Evolutionary conservation across 2,888 invertebrate genomes (phyloP), one percentile per base, ranked within the genome.

Genomic region (Petrolisthes manimaculis): DNA sequence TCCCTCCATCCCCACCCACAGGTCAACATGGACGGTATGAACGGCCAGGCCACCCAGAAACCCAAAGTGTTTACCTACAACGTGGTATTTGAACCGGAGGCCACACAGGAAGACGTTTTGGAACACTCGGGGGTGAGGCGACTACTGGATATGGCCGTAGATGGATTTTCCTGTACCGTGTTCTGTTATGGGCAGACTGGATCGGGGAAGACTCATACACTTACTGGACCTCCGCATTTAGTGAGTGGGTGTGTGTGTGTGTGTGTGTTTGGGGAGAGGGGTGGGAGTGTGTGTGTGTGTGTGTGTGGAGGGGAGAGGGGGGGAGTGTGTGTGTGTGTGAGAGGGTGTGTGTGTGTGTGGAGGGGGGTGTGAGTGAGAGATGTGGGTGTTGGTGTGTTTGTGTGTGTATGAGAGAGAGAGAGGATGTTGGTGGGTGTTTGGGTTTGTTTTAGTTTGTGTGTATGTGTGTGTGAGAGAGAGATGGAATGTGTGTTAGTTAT

Each of bases 171-270:
- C 56, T 97, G 97, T 92, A 98, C 98, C 0, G 97, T 96, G 54
- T 97, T 98, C 93, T 98, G 98, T 92, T 98, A 98, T 93, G 98
- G 98, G 1, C 98, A 98, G 94, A 98, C 98, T 0, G 98, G 98
- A 77, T 97, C 97, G 91, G 98, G 98, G 5, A 98, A 98, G 94
- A 98, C 98, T 0, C 98, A 98, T 93, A 98, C 98, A 0, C 95
- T 98, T 86, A 98, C 98, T 0, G 98, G 98, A 91, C 97, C 97
- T 14, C 97, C 97, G 0, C 96, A 96, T 92, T 93, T 97, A 94
- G 97, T 97, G 93, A 94, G 94, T 93, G 80, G 55, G 80, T 51
- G 77, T 54, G 56, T 21, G 37, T 37, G 37, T 37, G 37, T 37
- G 37, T 1, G n/a, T n/a, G n/a, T n/a, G n/a, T n/a, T n/a, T n/a